A percentile compares a stretch with the other conserved stretches of the same genome.
phyloP scores from a whole-genome alignment of 2,888 invertebrate species.

The Hemaris fuciformis region DNA sequence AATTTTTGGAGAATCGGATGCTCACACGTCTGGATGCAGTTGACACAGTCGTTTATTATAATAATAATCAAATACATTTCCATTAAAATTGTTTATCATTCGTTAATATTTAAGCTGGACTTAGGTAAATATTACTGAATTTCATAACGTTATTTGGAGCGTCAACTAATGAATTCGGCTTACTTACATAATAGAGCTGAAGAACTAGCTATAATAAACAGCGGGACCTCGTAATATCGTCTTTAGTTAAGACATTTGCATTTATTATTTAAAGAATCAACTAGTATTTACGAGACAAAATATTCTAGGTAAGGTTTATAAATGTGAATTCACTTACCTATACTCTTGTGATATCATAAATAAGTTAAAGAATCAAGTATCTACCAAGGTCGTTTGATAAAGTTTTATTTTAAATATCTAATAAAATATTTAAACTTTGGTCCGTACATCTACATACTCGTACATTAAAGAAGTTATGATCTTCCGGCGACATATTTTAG shows the following conservation, averaged over 20 bases:
- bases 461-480: too few relatives aligned
- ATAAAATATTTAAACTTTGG: too few relatives aligned
- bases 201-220: background rate
- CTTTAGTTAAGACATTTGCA: background rate
- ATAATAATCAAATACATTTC: background rate
- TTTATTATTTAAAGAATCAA: background rate
- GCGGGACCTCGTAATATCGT: background rate
- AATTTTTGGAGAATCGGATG: conserved; percentile 25
- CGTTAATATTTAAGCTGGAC: background rate
- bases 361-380: background rate
- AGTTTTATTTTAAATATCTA: too few relatives aligned
- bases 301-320: background rate
- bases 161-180: background rate
- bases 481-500: too few relatives aligned
- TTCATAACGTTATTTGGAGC: background rate
- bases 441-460: too few relatives aligned
- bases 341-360: background rate
- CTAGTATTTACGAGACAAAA: background rate
- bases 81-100: background rate
- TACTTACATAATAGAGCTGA: background rate
- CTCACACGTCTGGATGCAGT: background rate
- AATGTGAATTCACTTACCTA: background rate
- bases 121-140: background rate
- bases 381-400: too few relatives aligned
- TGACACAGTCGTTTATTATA: background rate